A percentile compares a stretch with the other conserved stretches of the same genome.
Evolutionary conservation across 2,797 vertebrate species (phyloP).

Genomic region (Cryptoprocta ferox): DNA sequence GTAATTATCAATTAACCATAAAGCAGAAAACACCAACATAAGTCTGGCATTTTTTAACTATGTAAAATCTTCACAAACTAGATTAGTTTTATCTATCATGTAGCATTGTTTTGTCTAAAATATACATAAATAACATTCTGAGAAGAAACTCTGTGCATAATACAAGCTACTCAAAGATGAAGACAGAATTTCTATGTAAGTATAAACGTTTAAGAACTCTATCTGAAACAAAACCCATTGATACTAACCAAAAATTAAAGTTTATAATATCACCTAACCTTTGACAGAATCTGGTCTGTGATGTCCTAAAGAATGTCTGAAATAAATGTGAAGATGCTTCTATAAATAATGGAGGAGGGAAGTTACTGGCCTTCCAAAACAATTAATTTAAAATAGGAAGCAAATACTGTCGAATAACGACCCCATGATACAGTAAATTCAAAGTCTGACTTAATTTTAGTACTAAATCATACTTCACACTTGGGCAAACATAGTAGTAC

Average conservation of each 20-base stretch:
- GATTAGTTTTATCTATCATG: conserved; percentile 26
- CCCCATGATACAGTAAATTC: conserved; percentile 71
- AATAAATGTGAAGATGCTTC: not conserved
- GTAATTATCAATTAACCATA: conserved; percentile 42
- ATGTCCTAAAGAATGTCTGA: conserved; percentile 5
- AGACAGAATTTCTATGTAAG: conserved; percentile 38
- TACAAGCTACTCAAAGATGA: not conserved
- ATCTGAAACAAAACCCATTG: not conserved
- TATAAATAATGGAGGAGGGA: not conserved
- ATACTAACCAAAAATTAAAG: conserved; percentile 31
- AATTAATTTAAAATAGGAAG: conserved; percentile 25
- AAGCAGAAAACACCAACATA: conserved; percentile 22
- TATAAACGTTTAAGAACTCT: not conserved
- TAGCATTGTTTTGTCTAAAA: conserved; percentile 30
- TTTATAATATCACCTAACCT: not conserved
- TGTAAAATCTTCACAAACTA: conserved; percentile 18
- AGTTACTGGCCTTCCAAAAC: not conserved
- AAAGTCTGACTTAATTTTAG: conserved; percentile 82
- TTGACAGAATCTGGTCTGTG: not conserved
- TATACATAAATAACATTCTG: not conserved
- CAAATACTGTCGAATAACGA: not conserved
- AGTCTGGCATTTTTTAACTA: conserved; percentile 1
- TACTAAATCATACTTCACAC: conserved; percentile 66
- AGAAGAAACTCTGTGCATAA: conserved; percentile 40
- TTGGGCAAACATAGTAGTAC: conserved; percentile 69